phyloP scores from a whole-genome alignment of 2,888 invertebrate genomes.

The Dione juno region DNA sequence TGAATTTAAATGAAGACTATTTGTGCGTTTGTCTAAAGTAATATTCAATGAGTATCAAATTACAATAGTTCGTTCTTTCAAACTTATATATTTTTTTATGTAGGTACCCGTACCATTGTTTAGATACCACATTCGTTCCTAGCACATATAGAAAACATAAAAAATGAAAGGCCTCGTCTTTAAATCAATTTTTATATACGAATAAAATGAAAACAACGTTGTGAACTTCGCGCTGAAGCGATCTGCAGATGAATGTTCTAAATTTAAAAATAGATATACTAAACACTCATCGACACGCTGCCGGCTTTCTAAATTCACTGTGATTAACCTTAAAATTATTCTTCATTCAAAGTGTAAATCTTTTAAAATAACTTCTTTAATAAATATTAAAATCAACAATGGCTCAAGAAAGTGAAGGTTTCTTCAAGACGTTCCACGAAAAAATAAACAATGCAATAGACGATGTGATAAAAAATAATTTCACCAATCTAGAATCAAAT shows the following conservation, averaged over 20 bases:
- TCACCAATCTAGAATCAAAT: slow-evolving; percentile 85
- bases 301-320: slow-evolving; percentile 60
- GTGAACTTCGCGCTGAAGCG: slow-evolving; percentile 61
- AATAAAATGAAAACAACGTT: slow-evolving; percentile 38
- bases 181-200: slow-evolving; percentile 9
- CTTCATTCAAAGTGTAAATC: slow-evolving; percentile 19
- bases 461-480: slow-evolving; percentile 85
- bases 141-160: neutral
- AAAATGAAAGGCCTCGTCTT: neutral
- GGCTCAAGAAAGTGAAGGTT: slow-evolving; percentile 72
- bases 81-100: neutral
- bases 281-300: slow-evolving; percentile 57
- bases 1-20: neutral
- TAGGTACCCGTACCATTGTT: neutral
- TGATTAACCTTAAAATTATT: slow-evolving; percentile 59
- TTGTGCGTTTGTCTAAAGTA: too few relatives aligned
- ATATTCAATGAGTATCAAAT: neutral
- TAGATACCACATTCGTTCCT: too few relatives aligned
- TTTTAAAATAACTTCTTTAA: neutral
- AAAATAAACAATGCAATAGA: slow-evolving; percentile 80
- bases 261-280: slow-evolving; percentile 74
- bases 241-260: slow-evolving; percentile 64
- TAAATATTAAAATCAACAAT: slow-evolving; percentile 50
- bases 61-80: neutral
- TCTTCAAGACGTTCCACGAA: slow-evolving; percentile 87